Base-by-base conservation (phyloP, 2,888 invertebrate genomes). In the Eristalis intricaria region DNA sequence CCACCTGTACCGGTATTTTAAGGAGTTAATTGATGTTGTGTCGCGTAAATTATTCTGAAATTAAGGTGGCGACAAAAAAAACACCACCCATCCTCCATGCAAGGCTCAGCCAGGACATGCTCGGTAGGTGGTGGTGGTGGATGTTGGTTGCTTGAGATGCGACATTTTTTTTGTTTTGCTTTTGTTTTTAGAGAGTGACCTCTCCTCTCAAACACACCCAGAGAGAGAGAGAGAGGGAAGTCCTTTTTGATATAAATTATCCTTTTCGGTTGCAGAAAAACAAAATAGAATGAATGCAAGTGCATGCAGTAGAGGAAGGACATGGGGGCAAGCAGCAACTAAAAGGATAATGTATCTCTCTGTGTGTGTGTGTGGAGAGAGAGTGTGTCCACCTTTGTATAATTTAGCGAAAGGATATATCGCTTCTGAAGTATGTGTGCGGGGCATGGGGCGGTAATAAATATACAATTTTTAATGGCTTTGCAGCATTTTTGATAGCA, bases 1-100 rank as follows among this genome's bases (percentile, higher is more conserved):
- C 90, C 91, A 91, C 90, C 90, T 91, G 91, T 91, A 91, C 26
- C 23, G 91, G 90, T 91, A 91, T 92, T 90, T 90, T 89, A 89
- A 92, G 91, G 90, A 92, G 91, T 92, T 92, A 92, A 92, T 92
- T 92, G 92, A 92, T 92, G 92, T 91, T 92, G 91, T 92, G 92
- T 91, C 92, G 91, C 92, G 91, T 92, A 92, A 92, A 92, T 92
- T 92, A 91, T 92, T 91, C 91, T 90, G 91, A 91, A 91, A 91
- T 91, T 91, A 91, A 91, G 91, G 92, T 91, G 90, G 90, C 90
- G 87, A 88, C 78, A 77, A 86, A 82, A 86, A 66, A 68, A 7
- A n/a, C 43, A 43, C 43, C 43, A 43, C 15, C n/a, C 40, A 40
- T 19, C 43, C 15, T n/a, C 43, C 43, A 5, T 1, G n/a, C 43